phyloP scores from a whole-genome alignment of 2,797 vertebrate species.

The Notolabrus celidotus region DNA sequence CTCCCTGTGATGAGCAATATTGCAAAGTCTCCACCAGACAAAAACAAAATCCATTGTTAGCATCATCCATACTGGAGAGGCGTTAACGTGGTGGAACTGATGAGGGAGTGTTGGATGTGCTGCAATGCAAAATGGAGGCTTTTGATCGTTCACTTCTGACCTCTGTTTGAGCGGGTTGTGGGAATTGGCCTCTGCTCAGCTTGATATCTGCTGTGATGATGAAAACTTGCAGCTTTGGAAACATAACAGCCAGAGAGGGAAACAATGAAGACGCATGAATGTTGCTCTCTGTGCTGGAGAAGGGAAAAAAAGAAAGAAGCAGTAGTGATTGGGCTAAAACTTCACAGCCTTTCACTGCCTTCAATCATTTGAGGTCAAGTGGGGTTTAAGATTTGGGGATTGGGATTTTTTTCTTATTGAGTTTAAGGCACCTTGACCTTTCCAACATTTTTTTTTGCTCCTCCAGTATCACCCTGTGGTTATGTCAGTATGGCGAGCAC shows the following conservation, averaged over 20 bases:
- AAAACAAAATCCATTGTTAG: slow-evolving; percentile 18
- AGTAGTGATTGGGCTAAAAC: background rate
- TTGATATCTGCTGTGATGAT: slow-evolving; percentile 51
- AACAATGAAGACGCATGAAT: slow-evolving; percentile 37
- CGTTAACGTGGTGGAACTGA: slow-evolving; percentile 52
- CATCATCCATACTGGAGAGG: background rate
- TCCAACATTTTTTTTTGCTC: background rate
- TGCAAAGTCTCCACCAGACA: slow-evolving; percentile 34
- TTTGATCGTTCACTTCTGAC: slow-evolving; percentile 58
- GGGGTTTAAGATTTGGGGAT: slow-evolving; percentile 27
- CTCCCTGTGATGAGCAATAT: slow-evolving; percentile 65
- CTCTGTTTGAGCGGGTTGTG: slow-evolving; percentile 45
- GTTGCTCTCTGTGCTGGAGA: slow-evolving; percentile 19
- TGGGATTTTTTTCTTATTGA: slow-evolving; percentile 11
- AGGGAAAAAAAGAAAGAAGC: slow-evolving; percentile 1
- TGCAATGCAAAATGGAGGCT: slow-evolving; percentile 30
- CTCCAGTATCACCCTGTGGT: slow-evolving; percentile 15
- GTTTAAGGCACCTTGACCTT: slow-evolving; percentile 37
- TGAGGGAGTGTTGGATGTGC: slow-evolving; percentile 28
- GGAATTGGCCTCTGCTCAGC: slow-evolving; percentile 38
- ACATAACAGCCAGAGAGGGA: background rate
- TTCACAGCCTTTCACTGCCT: slow-evolving; percentile 34
- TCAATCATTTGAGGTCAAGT: slow-evolving; percentile 60
- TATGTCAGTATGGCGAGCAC: background rate
- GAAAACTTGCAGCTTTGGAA: slow-evolving; percentile 55